Percentiles rank a stretch among this genome's conserved stretches.
Conservation (phyloP, 1,140 invertebrate genomes). For the Caenorhabditis brenneri region DNA sequence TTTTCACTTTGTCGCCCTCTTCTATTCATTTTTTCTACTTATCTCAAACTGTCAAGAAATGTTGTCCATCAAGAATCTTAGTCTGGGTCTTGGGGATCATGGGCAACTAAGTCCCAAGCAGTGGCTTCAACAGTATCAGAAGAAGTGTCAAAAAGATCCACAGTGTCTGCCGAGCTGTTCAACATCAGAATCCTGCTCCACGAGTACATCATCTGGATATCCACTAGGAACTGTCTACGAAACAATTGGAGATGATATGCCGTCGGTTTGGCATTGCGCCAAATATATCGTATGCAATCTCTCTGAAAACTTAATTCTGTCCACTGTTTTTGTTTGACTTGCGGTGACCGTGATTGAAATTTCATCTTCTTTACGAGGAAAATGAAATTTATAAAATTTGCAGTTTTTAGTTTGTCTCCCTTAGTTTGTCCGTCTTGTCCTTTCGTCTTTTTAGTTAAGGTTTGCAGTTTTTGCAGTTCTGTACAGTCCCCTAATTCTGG, state of each 20-base stretch:
- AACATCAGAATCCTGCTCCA: not conserved
- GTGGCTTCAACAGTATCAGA: constrained; percentile 35
- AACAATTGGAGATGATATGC: constrained; percentile 41
- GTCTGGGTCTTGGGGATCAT: constrained; percentile 19
- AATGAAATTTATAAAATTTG: not conserved
- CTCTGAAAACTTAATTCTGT: not conserved
- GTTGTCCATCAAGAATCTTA: constrained; percentile 32
- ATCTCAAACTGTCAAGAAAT: not conserved
- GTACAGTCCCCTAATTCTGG: not conserved
- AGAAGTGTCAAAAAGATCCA: constrained; percentile 10
- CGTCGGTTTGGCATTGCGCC: constrained; percentile 52
- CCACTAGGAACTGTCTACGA: not conserved
- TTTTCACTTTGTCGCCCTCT: not conserved
- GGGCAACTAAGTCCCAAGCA: constrained; percentile 30
- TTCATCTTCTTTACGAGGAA: not conserved
- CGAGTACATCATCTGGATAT: constrained; percentile 13
- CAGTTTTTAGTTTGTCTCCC: not conserved
- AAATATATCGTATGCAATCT: constrained; percentile 51
- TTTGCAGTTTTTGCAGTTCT: not conserved
- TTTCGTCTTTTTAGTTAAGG: not conserved
- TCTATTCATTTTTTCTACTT: not conserved
- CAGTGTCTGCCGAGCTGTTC: constrained; percentile 32
- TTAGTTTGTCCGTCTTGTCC: constrained; percentile 16
- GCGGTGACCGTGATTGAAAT: not conserved
- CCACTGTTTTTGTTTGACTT: not conserved